These are phyloP conservation scores for Himalopsyche kuldschensis DNA, from an alignment of 2,888 invertebrate species.

Conservation along the genomic window DNA sequence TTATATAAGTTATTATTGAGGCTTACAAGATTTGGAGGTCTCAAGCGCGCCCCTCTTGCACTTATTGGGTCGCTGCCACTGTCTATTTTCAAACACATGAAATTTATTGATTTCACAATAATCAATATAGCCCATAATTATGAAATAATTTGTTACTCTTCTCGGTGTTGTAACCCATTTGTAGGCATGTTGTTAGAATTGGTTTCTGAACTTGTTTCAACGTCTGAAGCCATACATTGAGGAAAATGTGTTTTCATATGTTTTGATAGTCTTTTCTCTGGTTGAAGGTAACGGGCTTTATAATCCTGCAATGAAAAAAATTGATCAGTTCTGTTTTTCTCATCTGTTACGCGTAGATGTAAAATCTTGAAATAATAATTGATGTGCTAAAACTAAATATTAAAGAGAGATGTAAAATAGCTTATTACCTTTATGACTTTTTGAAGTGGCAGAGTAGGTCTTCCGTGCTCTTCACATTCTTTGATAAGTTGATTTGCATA, in stretches of 20 bases:
- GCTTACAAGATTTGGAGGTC: too few species aligned
- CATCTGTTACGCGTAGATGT: not conserved
- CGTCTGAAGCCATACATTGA: not conserved
- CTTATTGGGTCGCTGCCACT: too few species aligned
- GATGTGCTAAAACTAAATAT: not conserved
- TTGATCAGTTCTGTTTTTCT: not conserved
- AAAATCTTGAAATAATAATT: not conserved
- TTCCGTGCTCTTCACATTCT: conserved; percentile 50
- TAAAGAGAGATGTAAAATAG: not conserved
- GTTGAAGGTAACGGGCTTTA: conserved; percentile 30
- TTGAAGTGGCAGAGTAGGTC: conserved; percentile 53
- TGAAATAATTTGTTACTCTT: not conserved
- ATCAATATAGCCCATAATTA: too few species aligned
- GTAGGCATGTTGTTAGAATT: not conserved
- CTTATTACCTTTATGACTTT: conserved; percentile 50
- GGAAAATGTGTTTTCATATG: conserved; percentile 30
- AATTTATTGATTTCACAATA: too few species aligned
- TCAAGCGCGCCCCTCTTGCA: too few species aligned
- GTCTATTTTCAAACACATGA: too few species aligned
- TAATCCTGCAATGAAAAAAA: conserved; percentile 30
- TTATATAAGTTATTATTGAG: too few species aligned
- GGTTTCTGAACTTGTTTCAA: not conserved
- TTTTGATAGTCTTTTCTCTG: conserved; percentile 13
- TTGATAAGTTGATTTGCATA: conserved; percentile 55
- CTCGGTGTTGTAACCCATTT: not conserved